Percentiles rank a stretch among this genome's conserved stretches.
These are phyloP conservation scores for Chymomyza fuscimana DNA, from an alignment of 2,888 invertebrate species.

Conservation along the genomic window DNA sequence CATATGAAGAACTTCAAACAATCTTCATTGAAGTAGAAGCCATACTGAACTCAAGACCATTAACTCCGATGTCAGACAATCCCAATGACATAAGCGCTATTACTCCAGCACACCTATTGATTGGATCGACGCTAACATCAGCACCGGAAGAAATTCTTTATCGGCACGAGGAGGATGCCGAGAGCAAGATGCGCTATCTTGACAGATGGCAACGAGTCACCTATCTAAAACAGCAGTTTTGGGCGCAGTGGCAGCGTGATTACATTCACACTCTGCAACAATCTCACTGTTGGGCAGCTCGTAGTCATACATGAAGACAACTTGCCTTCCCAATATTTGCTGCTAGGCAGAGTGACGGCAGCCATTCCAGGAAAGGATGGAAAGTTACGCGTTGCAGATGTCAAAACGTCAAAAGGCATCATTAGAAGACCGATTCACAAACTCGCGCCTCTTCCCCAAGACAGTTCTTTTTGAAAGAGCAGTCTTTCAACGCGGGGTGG, in stretches of 20 bases:
- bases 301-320: conserved; percentile 38
- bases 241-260: no score
- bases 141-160: neutral
- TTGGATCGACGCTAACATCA: neutral
- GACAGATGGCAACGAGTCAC: no score
- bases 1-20: neutral
- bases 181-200: neutral
- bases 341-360: conserved; percentile 17
- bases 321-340: conserved; percentile 33
- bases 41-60: neutral
- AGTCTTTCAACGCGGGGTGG: no score
- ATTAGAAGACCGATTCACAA: no score
- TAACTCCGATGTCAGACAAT: neutral
- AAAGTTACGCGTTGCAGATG: conserved; percentile 13
- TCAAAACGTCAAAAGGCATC: neutral
- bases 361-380: conserved; percentile 2
- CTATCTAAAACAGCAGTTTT: no score
- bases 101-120: no score
- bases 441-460: no score
- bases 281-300: conserved; percentile 26
- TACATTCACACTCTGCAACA: no score
- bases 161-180: no score
- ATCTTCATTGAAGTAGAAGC: neutral
- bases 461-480: no score
- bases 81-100: no score